Base-by-base conservation (phyloP, 2,888 invertebrate genomes). In the Eurytoma californica region DNA sequence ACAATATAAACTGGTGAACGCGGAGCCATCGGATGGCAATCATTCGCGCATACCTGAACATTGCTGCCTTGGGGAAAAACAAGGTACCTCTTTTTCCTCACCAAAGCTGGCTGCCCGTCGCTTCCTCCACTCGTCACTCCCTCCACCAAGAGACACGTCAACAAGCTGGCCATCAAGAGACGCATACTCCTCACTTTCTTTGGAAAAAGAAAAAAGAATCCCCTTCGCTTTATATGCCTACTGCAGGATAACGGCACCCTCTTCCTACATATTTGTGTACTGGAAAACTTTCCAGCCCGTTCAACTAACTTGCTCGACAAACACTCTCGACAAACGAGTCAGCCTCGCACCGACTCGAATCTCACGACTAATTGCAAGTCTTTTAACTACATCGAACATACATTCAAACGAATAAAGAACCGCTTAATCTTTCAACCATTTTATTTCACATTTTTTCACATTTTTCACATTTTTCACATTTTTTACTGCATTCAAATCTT, bases 11-110 rank as follows among this genome's bases (percentile, higher is more conserved):
- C 24, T 24, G 2, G 2, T 24, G 24, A 24, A 24, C 24, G 24
- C 24, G n/a, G n/a, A n/a, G n/a, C n/a, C n/a, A n/a, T n/a, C n/a
- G n/a, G n/a, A n/a, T n/a, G n/a, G n/a, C n/a, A n/a, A n/a, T n/a
- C n/a, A n/a, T 63, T 51, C 53, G 53, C 72, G 55, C 72, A 55
- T 80, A 94, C 91, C 87, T 93, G 93, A 72, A 93, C 90, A 39
- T 93, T 93, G 84, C 93, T 93, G 69, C 93, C 93, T 90, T 93
- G 92, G 0, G 93, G 92, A 86, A 93, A 93, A 73, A 93, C 87
- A 28, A 93, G 86, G 84, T 93, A 93, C 79, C 92, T 90, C 83
- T 92, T 92, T 72, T 88, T 89, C 80, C 92, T 87, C 2, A 91
- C 91, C 58, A 91, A 85, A 51, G 72, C 83, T 28, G 79, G 77